A percentile compares a stretch with the other conserved stretches of the same genome.
phyloP scores from a whole-genome alignment of 2,113 vertebrate genomes.

The Neogobius melanostomus region DNA sequence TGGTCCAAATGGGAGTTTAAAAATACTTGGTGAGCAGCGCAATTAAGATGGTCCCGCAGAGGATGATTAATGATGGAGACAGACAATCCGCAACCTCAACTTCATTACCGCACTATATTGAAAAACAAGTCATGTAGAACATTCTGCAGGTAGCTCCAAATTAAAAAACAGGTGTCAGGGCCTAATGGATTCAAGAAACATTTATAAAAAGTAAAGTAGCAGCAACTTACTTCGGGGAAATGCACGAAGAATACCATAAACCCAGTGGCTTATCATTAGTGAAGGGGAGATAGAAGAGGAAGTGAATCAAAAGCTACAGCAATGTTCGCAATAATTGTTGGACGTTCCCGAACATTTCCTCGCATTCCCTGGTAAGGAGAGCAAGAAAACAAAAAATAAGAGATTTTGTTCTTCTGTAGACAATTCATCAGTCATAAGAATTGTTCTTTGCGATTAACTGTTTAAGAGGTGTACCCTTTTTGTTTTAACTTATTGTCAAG shows the following conservation, averaged over 20 bases:
- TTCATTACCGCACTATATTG: conserved; percentile 31
- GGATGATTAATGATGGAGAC: conserved; percentile 26
- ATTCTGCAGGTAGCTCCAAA: conserved; percentile 29
- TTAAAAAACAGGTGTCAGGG: conserved; percentile 15
- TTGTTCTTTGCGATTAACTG: too few relatives aligned
- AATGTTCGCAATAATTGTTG: too few relatives aligned
- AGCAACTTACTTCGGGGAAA: background rate
- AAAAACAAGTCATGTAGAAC: conserved; percentile 31
- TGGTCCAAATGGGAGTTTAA: background rate
- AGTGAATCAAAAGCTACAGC: too few relatives aligned
- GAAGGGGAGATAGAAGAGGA: background rate
- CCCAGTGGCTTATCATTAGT: background rate
- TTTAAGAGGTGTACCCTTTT: too few relatives aligned
- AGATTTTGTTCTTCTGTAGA: too few relatives aligned
- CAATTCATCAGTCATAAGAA: too few relatives aligned
- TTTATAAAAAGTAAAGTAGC: conserved; percentile 6
- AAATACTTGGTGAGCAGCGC: conserved; percentile 10
- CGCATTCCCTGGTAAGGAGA: too few relatives aligned
- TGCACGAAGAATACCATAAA: background rate
- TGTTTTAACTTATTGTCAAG: too few relatives aligned
- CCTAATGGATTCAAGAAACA: conserved; percentile 1
- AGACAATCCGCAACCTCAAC: conserved; percentile 7
- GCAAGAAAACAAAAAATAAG: too few relatives aligned
- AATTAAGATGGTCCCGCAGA: background rate
- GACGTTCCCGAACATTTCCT: too few relatives aligned